Evolutionary conservation across 2,888 invertebrate genomes (phyloP).

Genomic region (Eupithecia abbreviata): DNA sequence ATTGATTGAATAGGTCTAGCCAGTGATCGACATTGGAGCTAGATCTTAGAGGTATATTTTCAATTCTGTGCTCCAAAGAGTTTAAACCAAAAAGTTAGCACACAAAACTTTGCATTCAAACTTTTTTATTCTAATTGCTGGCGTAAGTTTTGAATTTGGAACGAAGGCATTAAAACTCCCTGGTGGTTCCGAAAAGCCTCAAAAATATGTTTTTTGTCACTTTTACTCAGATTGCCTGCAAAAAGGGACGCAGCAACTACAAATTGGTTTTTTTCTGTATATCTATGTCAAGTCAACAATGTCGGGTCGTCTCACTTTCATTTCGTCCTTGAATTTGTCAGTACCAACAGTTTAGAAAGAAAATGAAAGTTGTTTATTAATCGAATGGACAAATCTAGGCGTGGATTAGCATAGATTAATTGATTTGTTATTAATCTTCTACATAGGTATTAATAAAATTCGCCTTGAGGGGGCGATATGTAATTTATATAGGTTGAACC

Average conservation of each 20-base stretch:
- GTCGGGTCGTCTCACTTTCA: slow-evolving; percentile 65
- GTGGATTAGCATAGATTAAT: slow-evolving; percentile 52
- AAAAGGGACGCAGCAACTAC: slow-evolving; percentile 23
- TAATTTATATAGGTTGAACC: neutral
- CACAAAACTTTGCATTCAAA: neutral
- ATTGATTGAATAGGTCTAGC: slow-evolving; percentile 39
- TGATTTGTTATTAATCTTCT: slow-evolving; percentile 23
- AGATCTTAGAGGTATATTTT: neutral
- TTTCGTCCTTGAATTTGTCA: slow-evolving; percentile 61
- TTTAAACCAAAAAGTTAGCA: neutral
- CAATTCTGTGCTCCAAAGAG: neutral
- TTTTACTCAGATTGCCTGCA: neutral
- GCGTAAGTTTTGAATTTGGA: neutral
- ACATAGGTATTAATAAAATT: slow-evolving; percentile 9
- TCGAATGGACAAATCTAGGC: slow-evolving; percentile 56
- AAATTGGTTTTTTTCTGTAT: slow-evolving; percentile 9
- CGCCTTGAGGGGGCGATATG: neutral
- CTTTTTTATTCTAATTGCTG: neutral
- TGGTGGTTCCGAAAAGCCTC: neutral
- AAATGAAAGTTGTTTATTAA: slow-evolving; percentile 70
- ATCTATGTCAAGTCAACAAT: slow-evolving; percentile 66
- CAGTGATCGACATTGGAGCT: neutral
- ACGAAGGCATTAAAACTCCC: neutral
- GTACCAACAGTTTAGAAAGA: slow-evolving; percentile 55
- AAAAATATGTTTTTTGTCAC: neutral